phyloP scores from a whole-genome alignment of 35 echinoderm and acorn worm genomes.

The Heliocidaris erythrogramma region DNA sequence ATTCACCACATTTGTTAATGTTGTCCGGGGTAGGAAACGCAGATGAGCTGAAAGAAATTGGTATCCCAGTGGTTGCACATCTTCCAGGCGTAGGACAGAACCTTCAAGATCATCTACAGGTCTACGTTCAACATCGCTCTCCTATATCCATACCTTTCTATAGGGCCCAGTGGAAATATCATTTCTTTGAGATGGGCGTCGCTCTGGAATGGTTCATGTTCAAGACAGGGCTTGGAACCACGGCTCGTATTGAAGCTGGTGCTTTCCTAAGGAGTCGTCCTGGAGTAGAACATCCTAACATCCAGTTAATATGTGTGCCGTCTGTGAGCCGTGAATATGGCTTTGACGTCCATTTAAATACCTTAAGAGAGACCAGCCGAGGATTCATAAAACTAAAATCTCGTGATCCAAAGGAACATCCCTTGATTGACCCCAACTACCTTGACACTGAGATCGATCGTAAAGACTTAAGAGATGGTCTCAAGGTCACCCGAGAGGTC shows the following conservation, averaged over 20 bases:
- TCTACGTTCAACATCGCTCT: slow-evolving; percentile 82
- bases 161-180: slow-evolving; percentile 97
- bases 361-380: slow-evolving; percentile 68
- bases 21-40: slow-evolving; percentile 96
- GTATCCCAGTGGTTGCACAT: slow-evolving; percentile 83
- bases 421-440: slow-evolving; percentile 89
- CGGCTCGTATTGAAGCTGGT: slow-evolving; percentile 85
- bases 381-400: slow-evolving; percentile 80
- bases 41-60: slow-evolving; percentile 74
- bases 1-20: slow-evolving; percentile 89
- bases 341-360: slow-evolving; percentile 80
- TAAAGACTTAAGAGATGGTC: slow-evolving; percentile 76
- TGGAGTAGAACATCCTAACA: slow-evolving; percentile 84
- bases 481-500: slow-evolving; percentile 78
- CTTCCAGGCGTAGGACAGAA: slow-evolving; percentile 93
- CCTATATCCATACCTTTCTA: slow-evolving; percentile 81
- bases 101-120: slow-evolving; percentile 90
- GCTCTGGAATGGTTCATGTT: slow-evolving; percentile 90
- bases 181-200: slow-evolving; percentile 79
- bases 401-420: slow-evolving; percentile 67
- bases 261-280: slow-evolving; percentile 80
- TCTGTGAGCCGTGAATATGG: slow-evolving; percentile 88
- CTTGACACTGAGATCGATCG: slow-evolving; percentile 80
- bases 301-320: slow-evolving; percentile 89
- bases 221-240: slow-evolving; percentile 77